phyloP scores from a whole-genome alignment of 2,888 invertebrate species.

The Pheosia tremula region DNA sequence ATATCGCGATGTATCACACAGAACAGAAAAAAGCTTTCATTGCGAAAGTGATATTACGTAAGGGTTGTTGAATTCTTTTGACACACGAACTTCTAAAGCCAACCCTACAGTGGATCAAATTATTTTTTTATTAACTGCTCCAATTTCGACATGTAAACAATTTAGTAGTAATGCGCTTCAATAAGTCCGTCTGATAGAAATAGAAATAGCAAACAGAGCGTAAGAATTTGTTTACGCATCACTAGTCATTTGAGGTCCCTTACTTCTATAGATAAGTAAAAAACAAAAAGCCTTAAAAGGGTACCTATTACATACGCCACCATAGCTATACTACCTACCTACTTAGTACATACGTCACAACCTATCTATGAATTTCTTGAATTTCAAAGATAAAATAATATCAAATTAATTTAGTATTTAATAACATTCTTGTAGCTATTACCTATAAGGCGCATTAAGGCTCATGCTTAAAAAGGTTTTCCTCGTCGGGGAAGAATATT shows the following conservation, averaged over 20 bases:
- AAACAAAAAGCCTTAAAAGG: conserved; percentile 22
- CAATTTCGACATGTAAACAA: conserved; percentile 38
- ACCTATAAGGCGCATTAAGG: not conserved
- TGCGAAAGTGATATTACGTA: conserved; percentile 27
- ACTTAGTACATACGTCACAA: no score
- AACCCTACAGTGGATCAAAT: not conserved
- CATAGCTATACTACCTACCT: no score
- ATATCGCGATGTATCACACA: conserved; percentile 34
- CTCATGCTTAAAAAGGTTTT: conserved; percentile 1
- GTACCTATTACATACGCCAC: not conserved
- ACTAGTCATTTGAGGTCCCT: conserved; percentile 33
- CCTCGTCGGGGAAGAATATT: not conserved
- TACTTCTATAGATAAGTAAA: conserved; percentile 37
- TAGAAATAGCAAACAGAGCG: conserved; percentile 44
- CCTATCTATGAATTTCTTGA: no score
- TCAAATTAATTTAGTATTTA: no score
- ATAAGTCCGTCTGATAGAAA: conserved; percentile 45
- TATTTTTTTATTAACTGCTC: conserved; percentile 19
- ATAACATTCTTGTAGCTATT: not conserved
- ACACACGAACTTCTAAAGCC: no score
- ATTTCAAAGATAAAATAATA: no score
- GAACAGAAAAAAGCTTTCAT: conserved; percentile 49
- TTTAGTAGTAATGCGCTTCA: conserved; percentile 53
- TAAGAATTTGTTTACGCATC: conserved; percentile 40
- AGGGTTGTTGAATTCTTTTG: conserved; percentile 9